A percentile compares a stretch with the other conserved stretches of the same genome.
These are phyloP conservation scores for Diarsia brunnea DNA, from an alignment of 2,888 invertebrate species.

Conservation along the genomic window DNA sequence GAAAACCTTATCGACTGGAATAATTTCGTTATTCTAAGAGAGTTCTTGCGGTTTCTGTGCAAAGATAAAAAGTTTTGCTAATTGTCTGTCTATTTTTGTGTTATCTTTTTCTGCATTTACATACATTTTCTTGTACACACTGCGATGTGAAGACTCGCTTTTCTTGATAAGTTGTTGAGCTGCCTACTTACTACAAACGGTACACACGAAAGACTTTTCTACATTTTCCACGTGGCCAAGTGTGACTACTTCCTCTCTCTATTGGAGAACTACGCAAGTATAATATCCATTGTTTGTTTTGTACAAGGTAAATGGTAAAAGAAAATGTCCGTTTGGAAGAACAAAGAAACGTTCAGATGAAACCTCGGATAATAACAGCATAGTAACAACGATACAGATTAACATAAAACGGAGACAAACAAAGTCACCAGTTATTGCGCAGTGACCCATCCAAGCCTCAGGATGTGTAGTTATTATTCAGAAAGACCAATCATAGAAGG, in stretches of 20 bases:
- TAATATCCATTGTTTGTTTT: constrained; percentile 4
- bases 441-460: constrained; percentile 69
- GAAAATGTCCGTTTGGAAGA: constrained; percentile 10
- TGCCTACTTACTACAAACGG: not conserved
- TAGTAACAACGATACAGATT: constrained; percentile 56
- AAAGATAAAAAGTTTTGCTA: constrained; percentile 23
- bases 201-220: not conserved
- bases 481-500: constrained; percentile 65
- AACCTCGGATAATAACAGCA: constrained; percentile 29
- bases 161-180: not conserved
- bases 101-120: constrained; percentile 14
- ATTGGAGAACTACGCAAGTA: not conserved
- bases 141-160: not conserved
- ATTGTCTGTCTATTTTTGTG: constrained; percentile 6
- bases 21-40: constrained; percentile 45
- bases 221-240: not conserved
- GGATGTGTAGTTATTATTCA: constrained; percentile 62
- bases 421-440: constrained; percentile 71
- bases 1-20: constrained; percentile 48
- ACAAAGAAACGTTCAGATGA: constrained; percentile 33
- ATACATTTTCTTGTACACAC: not conserved
- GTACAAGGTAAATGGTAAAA: constrained; percentile 22
- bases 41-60: constrained; percentile 1
- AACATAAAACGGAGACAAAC: constrained; percentile 74
- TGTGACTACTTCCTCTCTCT: not conserved